Base-by-base conservation (phyloP, 2,113 vertebrate genomes). In the Tinamus guttatus region DNA sequence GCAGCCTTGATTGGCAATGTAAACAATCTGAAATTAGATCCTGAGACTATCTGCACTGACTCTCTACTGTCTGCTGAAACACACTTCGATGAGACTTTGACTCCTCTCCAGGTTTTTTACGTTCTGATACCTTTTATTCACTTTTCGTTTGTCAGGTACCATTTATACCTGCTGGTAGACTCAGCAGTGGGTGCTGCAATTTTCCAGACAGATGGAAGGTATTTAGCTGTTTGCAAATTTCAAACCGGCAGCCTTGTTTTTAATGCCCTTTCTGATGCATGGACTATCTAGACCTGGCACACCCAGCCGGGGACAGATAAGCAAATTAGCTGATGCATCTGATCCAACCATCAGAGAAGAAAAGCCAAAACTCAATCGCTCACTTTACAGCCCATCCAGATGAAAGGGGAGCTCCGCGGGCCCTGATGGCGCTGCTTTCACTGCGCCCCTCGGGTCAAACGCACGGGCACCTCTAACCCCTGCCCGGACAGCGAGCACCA, bases 311-410 rank as follows among this genome's bases (percentile, higher is more conserved):
- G 25, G 22, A n/a, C 56, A 79, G 92, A 95, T 93, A 93, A 94
- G 93, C 59, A 25, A 43, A 32, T 74, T 69, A 86, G 77, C 77
- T 38, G 80, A 58, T 40, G 92, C 43, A 20, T 88, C 34, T 3
- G 25, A 81, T 11, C 59, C 34, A 28, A 20, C 20, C 56, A 64
- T n/a, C 69, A 68, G 38, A 5, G 21, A 77, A 87, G 82, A 87
- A 77, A 93, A 80, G 40, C 71, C 79, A 89, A 79, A 80, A 43
- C 41, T 54, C 16, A 92, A 96, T n/a, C 15, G 62, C 85, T 87
- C 90, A 64, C 93, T 96, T 93, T 88, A 94, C 58, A 65, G 90
- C 90, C 81, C 88, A 93, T 95, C 40, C 81, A 96, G 77, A 96
- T 96, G 89, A 90, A 97, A 96, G 87, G 32, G 54, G 14, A 79